Conservation (phyloP, 2,113 vertebrate genomes). For the Odocoileus hemionus region DNA sequence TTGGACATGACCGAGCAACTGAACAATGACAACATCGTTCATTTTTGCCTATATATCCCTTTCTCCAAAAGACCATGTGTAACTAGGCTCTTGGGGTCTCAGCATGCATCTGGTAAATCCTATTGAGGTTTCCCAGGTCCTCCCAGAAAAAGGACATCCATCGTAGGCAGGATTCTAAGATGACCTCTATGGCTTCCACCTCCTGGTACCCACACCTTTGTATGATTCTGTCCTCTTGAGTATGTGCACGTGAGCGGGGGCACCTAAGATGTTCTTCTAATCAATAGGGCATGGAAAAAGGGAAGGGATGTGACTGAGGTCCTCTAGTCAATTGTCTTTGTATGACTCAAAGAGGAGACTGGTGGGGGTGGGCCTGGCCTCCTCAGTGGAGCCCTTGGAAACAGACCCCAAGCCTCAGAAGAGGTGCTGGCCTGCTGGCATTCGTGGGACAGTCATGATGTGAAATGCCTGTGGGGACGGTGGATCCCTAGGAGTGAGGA, state of each 20-base stretch:
- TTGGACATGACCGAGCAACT: background rate
- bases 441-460: no score
- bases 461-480: fast-evolving
- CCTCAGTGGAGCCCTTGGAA: background rate
- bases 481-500: no score
- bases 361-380: background rate
- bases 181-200: fast-evolving
- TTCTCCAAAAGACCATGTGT: background rate
- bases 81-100: background rate
- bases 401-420: background rate
- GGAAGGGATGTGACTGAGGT: background rate
- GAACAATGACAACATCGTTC: background rate
- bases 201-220: background rate
- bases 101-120: background rate
- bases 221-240: background rate
- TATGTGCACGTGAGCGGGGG: fast-evolving
- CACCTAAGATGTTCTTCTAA: background rate
- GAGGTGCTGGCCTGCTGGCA: no score
- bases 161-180: background rate
- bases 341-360: fast-evolving
- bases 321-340: no score
- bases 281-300: background rate
- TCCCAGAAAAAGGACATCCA: background rate
- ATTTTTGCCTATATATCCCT: fast-evolving
- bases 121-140: background rate